phyloP scores from a whole-genome alignment of 1,140 invertebrate species.

The Euura saliciscinereae region DNA sequence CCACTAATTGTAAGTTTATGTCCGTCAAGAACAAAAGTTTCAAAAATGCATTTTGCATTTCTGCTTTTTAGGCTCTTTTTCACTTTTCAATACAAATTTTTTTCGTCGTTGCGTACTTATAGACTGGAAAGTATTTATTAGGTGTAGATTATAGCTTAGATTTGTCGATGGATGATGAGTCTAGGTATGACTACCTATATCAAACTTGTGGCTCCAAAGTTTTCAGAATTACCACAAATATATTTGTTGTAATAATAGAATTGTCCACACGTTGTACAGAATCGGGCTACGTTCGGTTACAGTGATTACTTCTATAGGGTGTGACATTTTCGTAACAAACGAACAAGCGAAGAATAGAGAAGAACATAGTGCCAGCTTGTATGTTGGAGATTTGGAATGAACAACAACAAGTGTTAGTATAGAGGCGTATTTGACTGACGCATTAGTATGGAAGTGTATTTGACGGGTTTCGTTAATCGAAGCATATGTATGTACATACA shows the following conservation, averaged over 20 bases:
- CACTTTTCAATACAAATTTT: neutral
- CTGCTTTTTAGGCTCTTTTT: conserved; percentile 39
- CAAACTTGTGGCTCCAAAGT: conserved; percentile 53
- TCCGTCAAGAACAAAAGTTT: conserved; percentile 24
- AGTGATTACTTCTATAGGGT: neutral
- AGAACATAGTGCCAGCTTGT: neutral
- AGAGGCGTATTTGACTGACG: neutral
- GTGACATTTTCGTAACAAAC: neutral
- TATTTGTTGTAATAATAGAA: conserved; percentile 38
- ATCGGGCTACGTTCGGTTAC: neutral
- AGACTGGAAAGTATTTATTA: conserved; percentile 55
- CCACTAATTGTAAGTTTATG: conserved; percentile 26
- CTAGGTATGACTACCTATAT: conserved; percentile 33
- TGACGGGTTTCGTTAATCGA: no score
- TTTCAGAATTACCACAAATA: conserved; percentile 50
- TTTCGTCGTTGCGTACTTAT: conserved; percentile 51
- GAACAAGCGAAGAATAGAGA: neutral
- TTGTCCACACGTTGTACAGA: neutral
- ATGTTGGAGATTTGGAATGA: neutral
- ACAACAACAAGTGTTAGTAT: neutral
- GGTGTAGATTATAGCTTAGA: conserved; percentile 32
- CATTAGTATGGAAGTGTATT: no score
- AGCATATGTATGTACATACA: neutral
- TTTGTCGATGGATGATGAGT: conserved; percentile 35
- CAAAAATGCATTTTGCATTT: conserved; percentile 30